Evolutionary conservation across 1,140 invertebrate genomes (phyloP), one percentile per base, ranked within the genome.

Genomic region (Zaprionus davidi): DNA sequence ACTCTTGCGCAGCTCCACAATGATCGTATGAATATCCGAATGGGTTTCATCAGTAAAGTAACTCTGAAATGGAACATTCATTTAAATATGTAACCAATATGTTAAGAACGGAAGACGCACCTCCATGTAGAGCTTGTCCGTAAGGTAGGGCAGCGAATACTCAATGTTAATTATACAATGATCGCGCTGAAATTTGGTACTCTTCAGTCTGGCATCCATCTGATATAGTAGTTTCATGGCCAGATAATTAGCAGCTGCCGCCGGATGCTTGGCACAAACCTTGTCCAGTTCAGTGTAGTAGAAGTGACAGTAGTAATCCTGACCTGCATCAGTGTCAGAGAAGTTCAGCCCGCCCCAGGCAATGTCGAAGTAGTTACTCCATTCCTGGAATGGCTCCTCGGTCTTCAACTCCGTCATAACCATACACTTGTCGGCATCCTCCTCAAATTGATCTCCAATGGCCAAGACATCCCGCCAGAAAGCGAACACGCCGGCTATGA

Each of bases 31-130:
- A 15, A 92, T 73, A 34, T 91, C 90, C 0, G 22, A 31, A 4
- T 38, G 69, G 0, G 69, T 79, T 6, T 85, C 83, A 0, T 88
- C 69, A 5, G 56, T 76, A 22, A 92, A 92, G 44, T 85, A 78
- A 49, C 78, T 71, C 90, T 91, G 26, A 3, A 41, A 0, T 1
- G 1, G n/a, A 59, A 26, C 20, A 4, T 51, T 13, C 9, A 51
- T 51, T 49, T 51, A 51, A 34, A 34, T 24, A 24, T 12, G 9
- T 24, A 6, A 22, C 3, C 11, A 20, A 31, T 31, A 31, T 31
- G 70, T 24, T 3, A 95, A 95, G 93, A 96, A 96, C 95, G 96
- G 95, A 15, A 88, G 82, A 12, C 93, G 93, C 3, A 88, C 84
- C 67, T 34, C 58, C 51, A 78, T 65, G 15, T 90, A 88, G 0